These are phyloP conservation scores for Arrhopalites spinosus DNA, from an alignment of 2,888 invertebrate species.

Conservation along the genomic window DNA sequence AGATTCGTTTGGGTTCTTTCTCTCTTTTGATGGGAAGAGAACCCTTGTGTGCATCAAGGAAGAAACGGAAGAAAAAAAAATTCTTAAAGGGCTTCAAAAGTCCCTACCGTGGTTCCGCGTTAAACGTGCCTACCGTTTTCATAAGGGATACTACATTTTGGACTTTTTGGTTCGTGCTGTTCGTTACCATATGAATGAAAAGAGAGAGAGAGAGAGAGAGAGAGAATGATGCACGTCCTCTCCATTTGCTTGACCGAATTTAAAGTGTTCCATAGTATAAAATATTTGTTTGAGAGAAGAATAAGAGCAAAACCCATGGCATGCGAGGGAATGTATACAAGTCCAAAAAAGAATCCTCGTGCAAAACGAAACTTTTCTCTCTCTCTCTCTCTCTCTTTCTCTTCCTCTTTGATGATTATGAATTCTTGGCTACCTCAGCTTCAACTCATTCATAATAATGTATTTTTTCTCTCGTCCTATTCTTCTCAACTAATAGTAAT, in stretches of 20 bases:
- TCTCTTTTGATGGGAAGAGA: neutral
- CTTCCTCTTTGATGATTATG: neutral
- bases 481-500: neutral
- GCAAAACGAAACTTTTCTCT: conserved; percentile 1
- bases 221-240: neutral
- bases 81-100: neutral
- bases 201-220: too few relatives aligned
- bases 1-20: too few relatives aligned
- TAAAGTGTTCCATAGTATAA: conserved; percentile 18
- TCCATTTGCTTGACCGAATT: conserved; percentile 22
- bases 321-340: neutral
- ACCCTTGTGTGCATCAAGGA: neutral
- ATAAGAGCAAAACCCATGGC: neutral
- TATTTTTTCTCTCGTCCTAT: neutral
- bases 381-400: neutral
- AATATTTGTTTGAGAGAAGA: neutral
- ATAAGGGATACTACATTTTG: too few relatives aligned
- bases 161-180: too few relatives aligned
- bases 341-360: neutral
- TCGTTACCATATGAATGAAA: too few relatives aligned
- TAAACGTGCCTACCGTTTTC: too few relatives aligned
- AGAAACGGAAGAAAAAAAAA: neutral
- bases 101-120: neutral
- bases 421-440: neutral
- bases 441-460: neutral